Conservation (phyloP, 2,797 vertebrate genomes). For the Galagoides demidoff region DNA sequence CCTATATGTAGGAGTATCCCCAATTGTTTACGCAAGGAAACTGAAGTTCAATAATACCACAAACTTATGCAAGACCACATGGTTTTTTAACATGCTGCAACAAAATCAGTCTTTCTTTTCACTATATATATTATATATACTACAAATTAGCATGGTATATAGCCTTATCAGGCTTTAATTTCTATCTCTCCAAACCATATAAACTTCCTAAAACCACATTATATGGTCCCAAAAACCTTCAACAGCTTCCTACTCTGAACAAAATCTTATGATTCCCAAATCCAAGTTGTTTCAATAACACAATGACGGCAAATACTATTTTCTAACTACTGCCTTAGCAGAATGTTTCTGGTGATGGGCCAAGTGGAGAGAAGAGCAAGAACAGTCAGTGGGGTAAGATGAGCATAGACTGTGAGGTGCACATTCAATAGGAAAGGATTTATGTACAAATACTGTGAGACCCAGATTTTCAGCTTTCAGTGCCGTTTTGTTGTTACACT, state of each 20-base stretch:
- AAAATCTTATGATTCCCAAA: neutral
- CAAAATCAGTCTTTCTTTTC: slow-evolving; percentile 37
- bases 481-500: too few relatives aligned
- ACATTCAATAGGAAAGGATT: neutral
- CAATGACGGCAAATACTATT: neutral
- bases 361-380: neutral
- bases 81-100: slow-evolving; percentile 33
- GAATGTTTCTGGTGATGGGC: neutral
- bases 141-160: neutral
- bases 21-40: slow-evolving; percentile 34
- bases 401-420: neutral
- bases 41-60: neutral
- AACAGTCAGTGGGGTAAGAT: neutral
- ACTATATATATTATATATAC: neutral
- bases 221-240: slow-evolving; percentile 13
- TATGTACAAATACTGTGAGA: neutral
- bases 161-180: neutral
- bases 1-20: neutral
- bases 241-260: neutral
- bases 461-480: too few relatives aligned
- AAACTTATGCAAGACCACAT: slow-evolving; percentile 13
- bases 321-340: neutral
- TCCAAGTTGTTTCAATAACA: slow-evolving; percentile 12
- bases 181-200: neutral
- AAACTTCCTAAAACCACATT: slow-evolving; percentile 23